Conservation (phyloP, 2,797 vertebrate genomes). For the Botia kubotai region DNA sequence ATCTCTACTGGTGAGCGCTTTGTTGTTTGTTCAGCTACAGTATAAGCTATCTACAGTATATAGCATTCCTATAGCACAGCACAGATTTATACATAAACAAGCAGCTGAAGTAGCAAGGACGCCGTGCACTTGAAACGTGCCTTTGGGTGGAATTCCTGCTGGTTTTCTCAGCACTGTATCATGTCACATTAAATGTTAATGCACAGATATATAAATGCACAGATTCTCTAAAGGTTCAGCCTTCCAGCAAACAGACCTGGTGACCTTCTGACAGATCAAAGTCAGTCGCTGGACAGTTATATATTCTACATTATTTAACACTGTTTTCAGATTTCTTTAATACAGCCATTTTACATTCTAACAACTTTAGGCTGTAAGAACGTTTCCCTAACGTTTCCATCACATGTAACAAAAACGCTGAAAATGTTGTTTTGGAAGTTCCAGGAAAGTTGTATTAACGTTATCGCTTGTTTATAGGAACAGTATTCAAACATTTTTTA, state of each 20-base stretch:
- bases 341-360: not conserved
- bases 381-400: no score
- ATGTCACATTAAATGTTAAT: slow-evolving; percentile 36
- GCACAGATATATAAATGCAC: slow-evolving; percentile 13
- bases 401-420: no score
- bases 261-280: slow-evolving; percentile 24
- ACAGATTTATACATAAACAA: slow-evolving; percentile 38
- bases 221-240: slow-evolving; percentile 25
- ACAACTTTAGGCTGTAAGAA: no score
- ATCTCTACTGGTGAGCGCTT: slow-evolving; percentile 93
- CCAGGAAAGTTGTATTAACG: no score
- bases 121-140: slow-evolving; percentile 19
- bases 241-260: not conserved
- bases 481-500: no score
- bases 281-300: not conserved
- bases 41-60: no score
- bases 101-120: slow-evolving; percentile 34
- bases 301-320: slow-evolving; percentile 10
- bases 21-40: not conserved
- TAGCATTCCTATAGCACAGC: slow-evolving; percentile 34
- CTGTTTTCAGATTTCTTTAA: not conserved
- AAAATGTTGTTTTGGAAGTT: no score
- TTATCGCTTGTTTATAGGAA: no score
- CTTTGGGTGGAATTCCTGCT: slow-evolving; percentile 38
- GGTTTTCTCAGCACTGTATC: slow-evolving; percentile 21